Conservation (phyloP, 30 jellyfish, hydroid and myxozoan genomes). For the Aurelia coerulea region DNA sequence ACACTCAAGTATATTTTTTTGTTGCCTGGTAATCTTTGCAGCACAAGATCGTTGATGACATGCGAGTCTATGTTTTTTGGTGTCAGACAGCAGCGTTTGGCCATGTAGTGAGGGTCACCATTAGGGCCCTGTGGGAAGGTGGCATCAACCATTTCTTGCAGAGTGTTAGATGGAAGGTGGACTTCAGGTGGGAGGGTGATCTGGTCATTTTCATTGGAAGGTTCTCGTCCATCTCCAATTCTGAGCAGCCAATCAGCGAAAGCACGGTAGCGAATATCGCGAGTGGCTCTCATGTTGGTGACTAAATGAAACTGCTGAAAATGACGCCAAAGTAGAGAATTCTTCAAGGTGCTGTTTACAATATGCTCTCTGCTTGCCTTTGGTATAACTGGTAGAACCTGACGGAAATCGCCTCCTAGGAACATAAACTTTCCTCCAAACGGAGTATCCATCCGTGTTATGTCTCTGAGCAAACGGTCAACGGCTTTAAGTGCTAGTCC, state of each 20-base stretch:
- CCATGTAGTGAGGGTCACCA: slow-evolving; percentile 35
- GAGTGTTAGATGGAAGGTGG: too few relatives aligned
- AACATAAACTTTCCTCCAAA: slow-evolving; percentile 59
- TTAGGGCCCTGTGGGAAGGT: slow-evolving; percentile 34
- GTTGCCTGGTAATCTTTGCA: too few relatives aligned
- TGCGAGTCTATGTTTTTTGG: slow-evolving; percentile 29
- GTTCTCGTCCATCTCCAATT: slow-evolving; percentile 21
- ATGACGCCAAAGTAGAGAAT: slow-evolving; percentile 47
- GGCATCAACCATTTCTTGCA: not conserved
- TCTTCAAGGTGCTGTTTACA: slow-evolving; percentile 30
- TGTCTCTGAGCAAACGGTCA: slow-evolving; percentile 41
- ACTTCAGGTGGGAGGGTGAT: too few relatives aligned
- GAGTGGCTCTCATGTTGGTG: slow-evolving; percentile 55
- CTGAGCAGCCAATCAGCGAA: slow-evolving; percentile 61
- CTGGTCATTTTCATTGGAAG: slow-evolving; percentile 41
- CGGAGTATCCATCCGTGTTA: slow-evolving; percentile 19
- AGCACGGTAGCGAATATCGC: slow-evolving; percentile 14
- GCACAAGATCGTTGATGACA: slow-evolving; percentile 21
- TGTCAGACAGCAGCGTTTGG: slow-evolving; percentile 55
- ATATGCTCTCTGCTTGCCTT: slow-evolving; percentile 55
- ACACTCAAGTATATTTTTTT: too few relatives aligned
- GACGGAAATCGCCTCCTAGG: slow-evolving; percentile 45
- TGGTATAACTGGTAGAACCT: slow-evolving; percentile 61
- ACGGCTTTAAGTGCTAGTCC: slow-evolving; percentile 38
- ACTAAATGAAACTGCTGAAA: slow-evolving; percentile 37